Evolutionary conservation across 2,113 vertebrate species (phyloP).

Genomic region (Podocnemis expansa): DNA sequence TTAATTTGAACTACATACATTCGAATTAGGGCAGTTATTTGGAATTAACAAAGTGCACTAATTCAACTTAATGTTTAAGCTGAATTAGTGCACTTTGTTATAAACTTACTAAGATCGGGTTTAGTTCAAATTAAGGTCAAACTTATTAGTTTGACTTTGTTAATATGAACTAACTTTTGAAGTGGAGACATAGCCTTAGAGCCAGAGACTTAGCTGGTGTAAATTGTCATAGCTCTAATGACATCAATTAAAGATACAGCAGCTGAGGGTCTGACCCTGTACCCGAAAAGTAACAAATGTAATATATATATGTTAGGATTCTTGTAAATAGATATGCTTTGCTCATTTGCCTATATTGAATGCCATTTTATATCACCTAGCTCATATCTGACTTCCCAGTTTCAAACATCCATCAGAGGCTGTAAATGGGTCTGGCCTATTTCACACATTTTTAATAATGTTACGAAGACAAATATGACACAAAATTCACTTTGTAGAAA

Average conservation of each 20-base stretch:
- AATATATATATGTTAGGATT: slow-evolving; percentile 26
- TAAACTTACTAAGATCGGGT: too few relatives aligned
- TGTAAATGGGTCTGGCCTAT: slow-evolving; percentile 37
- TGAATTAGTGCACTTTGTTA: too few relatives aligned
- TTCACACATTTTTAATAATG: slow-evolving; percentile 43
- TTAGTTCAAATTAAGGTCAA: too few relatives aligned
- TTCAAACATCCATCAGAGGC: slow-evolving; percentile 38
- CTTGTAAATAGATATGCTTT: slow-evolving; percentile 27
- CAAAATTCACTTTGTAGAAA: slow-evolving; percentile 34
- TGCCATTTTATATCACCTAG: background rate
- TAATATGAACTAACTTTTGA: too few relatives aligned
- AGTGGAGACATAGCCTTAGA: too few relatives aligned
- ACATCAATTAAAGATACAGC: background rate
- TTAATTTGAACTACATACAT: too few relatives aligned
- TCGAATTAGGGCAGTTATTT: too few relatives aligned
- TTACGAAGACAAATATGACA: slow-evolving; percentile 28
- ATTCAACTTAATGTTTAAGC: too few relatives aligned
- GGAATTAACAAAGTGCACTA: too few relatives aligned
- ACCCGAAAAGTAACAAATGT: background rate
- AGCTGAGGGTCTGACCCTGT: background rate
- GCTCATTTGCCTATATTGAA: slow-evolving; percentile 46
- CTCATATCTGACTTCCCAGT: slow-evolving; percentile 31
- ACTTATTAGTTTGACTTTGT: too few relatives aligned
- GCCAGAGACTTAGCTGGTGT: background rate
- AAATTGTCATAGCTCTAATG: background rate